These are phyloP conservation scores for Tinamus major DNA, from an alignment of 2,797 vertebrate species.

Conservation along the genomic window DNA sequence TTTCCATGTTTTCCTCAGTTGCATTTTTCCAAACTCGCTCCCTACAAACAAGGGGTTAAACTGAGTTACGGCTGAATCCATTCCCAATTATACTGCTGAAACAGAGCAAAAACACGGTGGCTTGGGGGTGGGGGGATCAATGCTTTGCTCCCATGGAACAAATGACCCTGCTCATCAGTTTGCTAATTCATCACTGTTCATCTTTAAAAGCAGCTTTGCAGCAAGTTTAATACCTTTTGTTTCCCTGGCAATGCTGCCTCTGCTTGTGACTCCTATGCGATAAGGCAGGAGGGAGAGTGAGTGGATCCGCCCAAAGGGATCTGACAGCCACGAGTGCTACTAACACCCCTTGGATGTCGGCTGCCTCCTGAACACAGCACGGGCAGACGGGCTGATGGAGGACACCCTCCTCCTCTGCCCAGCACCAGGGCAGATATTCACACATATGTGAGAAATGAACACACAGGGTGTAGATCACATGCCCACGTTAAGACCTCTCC, in stretches of 20 bases:
- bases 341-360: constrained; percentile 41
- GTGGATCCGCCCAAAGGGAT: constrained; percentile 6
- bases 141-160: constrained; percentile 24
- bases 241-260: constrained; percentile 38
- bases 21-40: neutral
- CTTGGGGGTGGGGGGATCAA: neutral
- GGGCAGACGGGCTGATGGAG: constrained; percentile 53
- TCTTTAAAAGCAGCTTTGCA: neutral
- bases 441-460: constrained; percentile 2
- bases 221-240: neutral
- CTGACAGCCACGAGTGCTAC: neutral
- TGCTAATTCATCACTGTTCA: constrained; percentile 29
- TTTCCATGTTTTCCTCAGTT: neutral
- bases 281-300: neutral
- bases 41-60: constrained; percentile 25
- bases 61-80: neutral
- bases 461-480: neutral
- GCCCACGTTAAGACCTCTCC: neutral
- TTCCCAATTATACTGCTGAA: constrained; percentile 1
- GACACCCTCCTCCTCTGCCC: neutral
- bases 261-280: neutral
- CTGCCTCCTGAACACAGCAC: constrained; percentile 46
- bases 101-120: neutral
- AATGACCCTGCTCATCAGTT: neutral
- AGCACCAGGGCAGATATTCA: too few species aligned